Evolutionary conservation across 1,140 invertebrate genomes (phyloP).

Genomic region (Oscheius sp.): DNA sequence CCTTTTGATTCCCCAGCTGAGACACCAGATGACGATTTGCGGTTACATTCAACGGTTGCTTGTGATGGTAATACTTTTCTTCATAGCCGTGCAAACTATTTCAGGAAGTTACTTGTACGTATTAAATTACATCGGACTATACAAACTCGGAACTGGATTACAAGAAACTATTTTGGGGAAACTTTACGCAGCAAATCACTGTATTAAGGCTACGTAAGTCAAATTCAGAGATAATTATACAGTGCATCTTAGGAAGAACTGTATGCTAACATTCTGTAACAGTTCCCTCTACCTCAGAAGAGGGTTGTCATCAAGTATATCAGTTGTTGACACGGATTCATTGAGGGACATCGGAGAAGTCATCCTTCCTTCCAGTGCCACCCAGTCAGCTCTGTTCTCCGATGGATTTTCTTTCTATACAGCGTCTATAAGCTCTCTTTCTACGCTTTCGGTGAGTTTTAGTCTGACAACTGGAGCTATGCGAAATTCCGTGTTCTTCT

Average conservation of each 20-base stretch:
- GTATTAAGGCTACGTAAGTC: conserved; percentile 38
- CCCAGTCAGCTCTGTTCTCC: conserved; percentile 52
- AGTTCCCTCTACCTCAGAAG: conserved; percentile 54
- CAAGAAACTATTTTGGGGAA: conserved; percentile 52
- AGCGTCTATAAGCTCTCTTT: conserved; percentile 28
- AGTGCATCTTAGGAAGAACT: conserved; percentile 5
- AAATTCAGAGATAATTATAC: not conserved
- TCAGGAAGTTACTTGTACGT: conserved; percentile 49
- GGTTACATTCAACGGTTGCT: conserved; percentile 24
- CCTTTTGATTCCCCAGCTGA: conserved; percentile 23
- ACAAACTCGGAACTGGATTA: conserved; percentile 56
- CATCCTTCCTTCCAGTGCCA: conserved; percentile 46
- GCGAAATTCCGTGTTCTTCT: too few relatives aligned
- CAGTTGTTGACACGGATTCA: conserved; percentile 54
- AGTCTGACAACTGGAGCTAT: not conserved
- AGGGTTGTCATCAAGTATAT: conserved; percentile 53
- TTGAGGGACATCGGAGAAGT: conserved; percentile 56
- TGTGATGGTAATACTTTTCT: conserved; percentile 21
- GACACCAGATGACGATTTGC: conserved; percentile 28
- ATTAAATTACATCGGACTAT: conserved; percentile 51
- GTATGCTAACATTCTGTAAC: conserved; percentile 47
- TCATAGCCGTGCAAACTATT: not conserved
- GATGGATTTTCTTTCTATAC: conserved; percentile 49
- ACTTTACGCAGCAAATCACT: conserved; percentile 50
- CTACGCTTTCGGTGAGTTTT: conserved; percentile 22